Evolutionary conservation across 2,797 vertebrate species (phyloP), one percentile per base, ranked within the genome.

Genomic region (Trematomus bernacchii): DNA sequence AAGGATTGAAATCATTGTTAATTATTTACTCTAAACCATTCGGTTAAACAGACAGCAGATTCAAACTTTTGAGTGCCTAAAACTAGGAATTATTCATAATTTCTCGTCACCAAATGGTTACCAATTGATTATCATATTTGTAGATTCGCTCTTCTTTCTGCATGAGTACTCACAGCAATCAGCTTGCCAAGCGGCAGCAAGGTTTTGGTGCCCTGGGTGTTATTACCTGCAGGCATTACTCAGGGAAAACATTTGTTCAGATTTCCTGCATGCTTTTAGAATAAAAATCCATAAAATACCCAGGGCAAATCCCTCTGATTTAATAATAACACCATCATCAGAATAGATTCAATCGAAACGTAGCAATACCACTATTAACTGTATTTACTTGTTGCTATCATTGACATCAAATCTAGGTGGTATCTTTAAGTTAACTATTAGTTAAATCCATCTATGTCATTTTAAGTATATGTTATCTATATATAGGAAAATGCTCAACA

Each of bases 401-500:
- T 55, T 61, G 12, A 54, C 18, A 62, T 67, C 69, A 64, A 77
- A 87, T 65, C 21, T 75, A 47, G 46, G n/a, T 68, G 43, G 13
- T 57, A 13, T 50, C 51, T 70, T 70, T n/a, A 76, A 66, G 21
- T 46, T 57, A 51, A 51, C 16, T 54, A 50, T 18, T 21, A 60
- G 53, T 57, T 66, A 63, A 62, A 80, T 60, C 23, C 52, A 46
- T 59, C 15, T 55, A 50, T 47, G 43, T 67, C 33, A 30, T 76
- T 73, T 86, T 71, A 62, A 79, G 67, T 74, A 73, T 72, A 83
- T 82, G 64, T 65, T 57, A 73, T 85, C 79, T 72, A 79, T 79
- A 73, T 78, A 66, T 78, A 89, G 82, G 82, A 73, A 88, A 87
- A 92, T 86, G 80, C 77, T 85, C 60, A 85, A 76, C 79, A 73